Conservation (phyloP, 2,113 vertebrate species). For the Craseonycteris thonglongyai region DNA sequence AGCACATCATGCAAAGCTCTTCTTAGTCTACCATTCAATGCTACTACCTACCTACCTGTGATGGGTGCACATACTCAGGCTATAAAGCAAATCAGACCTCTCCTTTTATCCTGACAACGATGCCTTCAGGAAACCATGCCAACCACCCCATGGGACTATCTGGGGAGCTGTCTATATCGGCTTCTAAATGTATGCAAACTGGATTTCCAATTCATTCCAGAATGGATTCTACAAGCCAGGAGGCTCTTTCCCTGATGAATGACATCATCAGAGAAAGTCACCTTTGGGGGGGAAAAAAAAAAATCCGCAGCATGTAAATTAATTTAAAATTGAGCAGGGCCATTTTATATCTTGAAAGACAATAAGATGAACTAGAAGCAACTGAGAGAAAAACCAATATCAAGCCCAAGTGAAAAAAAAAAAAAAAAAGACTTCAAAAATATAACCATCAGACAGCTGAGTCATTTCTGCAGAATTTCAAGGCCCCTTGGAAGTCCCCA, state of each 20-base stretch:
- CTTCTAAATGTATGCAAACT: neutral
- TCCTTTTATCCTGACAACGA: too few relatives aligned
- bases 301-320: neutral
- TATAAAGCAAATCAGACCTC: rapidly evolving
- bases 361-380: neutral
- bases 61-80: rapidly evolving
- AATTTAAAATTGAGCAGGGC: neutral
- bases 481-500: neutral
- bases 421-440: neutral
- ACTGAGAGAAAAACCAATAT: neutral
- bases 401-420: neutral
- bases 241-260: neutral
- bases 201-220: neutral
- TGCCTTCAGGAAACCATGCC: rapidly evolving
- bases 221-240: neutral
- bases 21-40: neutral
- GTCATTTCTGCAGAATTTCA: slow-evolving; percentile 23
- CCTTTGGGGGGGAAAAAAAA: neutral
- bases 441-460: neutral
- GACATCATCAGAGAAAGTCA: neutral
- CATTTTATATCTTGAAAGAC: neutral
- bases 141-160: too few relatives aligned
- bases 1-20: neutral
- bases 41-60: neutral
- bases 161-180: neutral